Evolutionary conservation across 2,797 vertebrate genomes (phyloP), one percentile per base, ranked within the genome.

Genomic region (Phyllotis vaccarum): DNA sequence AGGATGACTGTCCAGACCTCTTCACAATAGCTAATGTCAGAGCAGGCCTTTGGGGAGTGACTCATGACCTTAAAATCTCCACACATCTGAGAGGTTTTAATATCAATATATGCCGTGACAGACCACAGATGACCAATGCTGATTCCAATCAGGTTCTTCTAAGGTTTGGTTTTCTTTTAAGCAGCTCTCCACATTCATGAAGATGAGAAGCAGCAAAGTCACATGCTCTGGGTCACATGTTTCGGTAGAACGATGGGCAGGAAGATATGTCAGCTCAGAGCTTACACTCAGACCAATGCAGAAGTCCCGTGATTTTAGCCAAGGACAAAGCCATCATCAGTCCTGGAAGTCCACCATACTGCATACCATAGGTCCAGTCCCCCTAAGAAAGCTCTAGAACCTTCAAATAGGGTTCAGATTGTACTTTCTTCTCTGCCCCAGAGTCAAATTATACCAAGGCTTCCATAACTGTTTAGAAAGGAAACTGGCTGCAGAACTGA

Each of bases 271-370:
- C 31, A 16, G n/a, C 43, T 52, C 31, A 11, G 16, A 22, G 62
- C 43, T 49, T 46, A 34, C 0, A 3, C 2, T 19, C 2, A 0
- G 60, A 24, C 29, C 52, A 13, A 6, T 0, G 9, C 9, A 2
- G 16, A 76, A 29, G 56, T 43, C 2, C 5, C 24, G 31, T 2
- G 49, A 62, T 37, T 70, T 79, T 12, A 24, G 9, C 60, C 62
- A 62, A 74, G 68, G 56, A 56, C 62, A 12, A 74, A 86, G 21
- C 9, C 60, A 8, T n/a, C 19, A 13, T 22, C 68, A 14, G 75
- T 0, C 19, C 6, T n/a, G 66, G 46, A 82, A 34, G 1, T 14
- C 29, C 29, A 4, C 0, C 0, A 11, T 1, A 29, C 1, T 46
- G 27, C 19, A 40, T 4, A 5, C 27, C 29, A 52, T 22, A 0